Evolutionary conservation across 1,140 invertebrate genomes (phyloP), one percentile per base, ranked within the genome.

Genomic region (Drosophila suzukii): DNA sequence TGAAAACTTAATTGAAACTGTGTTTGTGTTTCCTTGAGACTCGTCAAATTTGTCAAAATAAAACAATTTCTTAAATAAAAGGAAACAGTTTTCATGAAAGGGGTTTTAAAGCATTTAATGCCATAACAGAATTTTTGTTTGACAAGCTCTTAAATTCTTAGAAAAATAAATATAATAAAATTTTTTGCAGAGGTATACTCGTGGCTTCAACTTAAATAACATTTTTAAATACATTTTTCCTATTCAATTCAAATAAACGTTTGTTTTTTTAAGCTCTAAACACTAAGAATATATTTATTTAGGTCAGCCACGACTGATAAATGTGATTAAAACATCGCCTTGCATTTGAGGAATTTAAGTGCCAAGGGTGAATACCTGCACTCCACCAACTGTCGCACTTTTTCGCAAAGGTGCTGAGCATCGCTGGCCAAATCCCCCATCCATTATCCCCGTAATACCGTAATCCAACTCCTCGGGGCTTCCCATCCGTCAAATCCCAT

Each of bases 391-490:
- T 27, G 58, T 60, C 30, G n/a, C 55, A 13, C 36, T 46, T 30
- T 15, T 3, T n/a, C n/a, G 27, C 13, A 15, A 59, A 62, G 59
- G 54, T 44, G 17, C 27, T 63, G 30, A 12, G 17, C 46, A 36
- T 20, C 2, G 24, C 34, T 4, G 20, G 7, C 30, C 13, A 27
- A 41, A 49, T 17, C 51, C 11, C 15, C 24, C 24, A 50, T 58
- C 54, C 65, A 68, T 72, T 58, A 51, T 71, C 20, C 44, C 34
- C 41, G 27, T 71, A 72, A 72, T 71, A 51, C 44, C 41, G 27
- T 71, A 72, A 72, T 71, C 66, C 44, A 50, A 71, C 36, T 71
- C 51, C 34, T 72, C 66, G 50, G 51, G 44, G 30, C 51, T 11
- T 58, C 30, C 51, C 68, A 72, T 57, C 34, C 54, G 55, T 50